Evolutionary conservation across 2,113 vertebrate species (phyloP).

Genomic region (human (Homo sapiens)): DNA sequence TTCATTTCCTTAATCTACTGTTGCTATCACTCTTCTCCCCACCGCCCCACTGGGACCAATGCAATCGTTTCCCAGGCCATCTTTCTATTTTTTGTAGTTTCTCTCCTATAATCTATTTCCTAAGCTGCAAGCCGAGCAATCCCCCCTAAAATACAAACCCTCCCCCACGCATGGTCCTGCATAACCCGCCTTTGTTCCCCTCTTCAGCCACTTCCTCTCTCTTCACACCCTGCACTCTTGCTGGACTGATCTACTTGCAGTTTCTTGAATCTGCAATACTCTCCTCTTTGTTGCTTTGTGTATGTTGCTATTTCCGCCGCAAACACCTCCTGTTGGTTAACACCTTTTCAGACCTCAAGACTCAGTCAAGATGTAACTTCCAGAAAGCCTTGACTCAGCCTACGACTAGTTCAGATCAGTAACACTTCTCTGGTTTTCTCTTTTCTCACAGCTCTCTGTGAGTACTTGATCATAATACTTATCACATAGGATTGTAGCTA

Average conservation of each 20-base stretch:
- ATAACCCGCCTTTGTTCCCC: accelerated
- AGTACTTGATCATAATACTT: background rate
- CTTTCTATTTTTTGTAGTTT: background rate
- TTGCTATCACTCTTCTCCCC: background rate
- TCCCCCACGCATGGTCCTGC: too few species aligned
- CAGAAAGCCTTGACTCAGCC: background rate
- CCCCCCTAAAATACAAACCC: background rate
- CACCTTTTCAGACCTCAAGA: background rate
- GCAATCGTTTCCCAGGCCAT: background rate
- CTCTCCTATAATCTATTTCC: background rate
- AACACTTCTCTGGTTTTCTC: background rate
- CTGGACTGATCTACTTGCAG: background rate
- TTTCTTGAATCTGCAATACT: accelerated
- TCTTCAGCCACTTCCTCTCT: background rate
- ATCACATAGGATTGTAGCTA: background rate
- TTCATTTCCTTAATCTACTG: background rate
- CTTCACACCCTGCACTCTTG: background rate
- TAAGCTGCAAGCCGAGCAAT: background rate
- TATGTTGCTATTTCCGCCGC: background rate
- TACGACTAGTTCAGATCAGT: background rate
- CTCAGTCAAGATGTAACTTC: background rate
- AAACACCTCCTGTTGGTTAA: background rate
- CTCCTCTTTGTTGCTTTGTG: background rate
- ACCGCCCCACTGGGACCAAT: background rate
- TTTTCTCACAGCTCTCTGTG: background rate